These are phyloP conservation scores for Tachysurus fulvidraco DNA, from an alignment of 2,113 vertebrate genomes.

Conservation along the genomic window DNA sequence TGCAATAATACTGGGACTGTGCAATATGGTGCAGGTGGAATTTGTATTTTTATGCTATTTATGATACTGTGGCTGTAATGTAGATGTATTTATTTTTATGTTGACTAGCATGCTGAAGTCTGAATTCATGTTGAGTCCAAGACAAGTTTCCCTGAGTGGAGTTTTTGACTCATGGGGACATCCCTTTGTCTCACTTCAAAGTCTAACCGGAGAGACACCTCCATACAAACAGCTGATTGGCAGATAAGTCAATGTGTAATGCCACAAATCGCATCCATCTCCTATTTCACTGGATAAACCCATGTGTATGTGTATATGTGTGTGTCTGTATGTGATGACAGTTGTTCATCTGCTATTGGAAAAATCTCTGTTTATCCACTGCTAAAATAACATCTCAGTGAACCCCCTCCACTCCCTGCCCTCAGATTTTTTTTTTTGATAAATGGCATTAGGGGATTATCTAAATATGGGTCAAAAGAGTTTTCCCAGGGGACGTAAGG, in stretches of 20 bases:
- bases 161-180: neutral
- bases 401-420: conserved; percentile 8
- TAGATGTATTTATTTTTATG: no score
- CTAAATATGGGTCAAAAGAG: conserved; percentile 69
- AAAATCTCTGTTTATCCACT: conserved; percentile 65
- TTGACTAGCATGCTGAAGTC: neutral
- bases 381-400: conserved; percentile 68
- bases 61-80: neutral
- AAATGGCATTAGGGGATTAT: conserved; percentile 65
- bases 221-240: neutral
- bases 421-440: conserved; percentile 52
- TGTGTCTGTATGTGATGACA: conserved; percentile 9
- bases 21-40: neutral
- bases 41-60: neutral
- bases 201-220: neutral
- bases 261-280: conserved; percentile 22
- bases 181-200: conserved; percentile 3
- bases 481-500: conserved; percentile 26
- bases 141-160: neutral
- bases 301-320: neutral
- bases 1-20: neutral
- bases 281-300: conserved; percentile 15
- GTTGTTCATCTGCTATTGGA: conserved; percentile 55
- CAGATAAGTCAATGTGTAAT: conserved; percentile 27
- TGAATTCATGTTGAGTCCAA: neutral